These are phyloP conservation scores for Chloroceryle amazona DNA, from an alignment of 2,797 vertebrate genomes.

Conservation along the genomic window DNA sequence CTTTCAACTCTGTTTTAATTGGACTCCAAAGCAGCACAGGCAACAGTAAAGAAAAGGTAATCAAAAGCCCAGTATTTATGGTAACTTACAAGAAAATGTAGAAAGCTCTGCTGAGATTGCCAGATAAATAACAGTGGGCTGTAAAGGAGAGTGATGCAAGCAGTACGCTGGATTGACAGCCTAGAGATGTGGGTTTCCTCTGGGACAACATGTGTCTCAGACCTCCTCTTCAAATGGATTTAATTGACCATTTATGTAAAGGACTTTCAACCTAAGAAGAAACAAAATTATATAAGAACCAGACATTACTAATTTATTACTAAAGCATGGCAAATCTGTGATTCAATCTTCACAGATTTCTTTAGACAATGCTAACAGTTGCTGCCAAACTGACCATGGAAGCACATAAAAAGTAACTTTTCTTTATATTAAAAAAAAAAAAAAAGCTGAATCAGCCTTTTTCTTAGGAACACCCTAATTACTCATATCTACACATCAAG, in stretches of 20 bases:
- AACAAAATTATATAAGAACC: neutral
- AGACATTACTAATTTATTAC: neutral
- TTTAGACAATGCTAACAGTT: neutral
- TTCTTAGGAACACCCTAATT: neutral
- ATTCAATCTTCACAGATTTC: neutral
- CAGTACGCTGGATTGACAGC: neutral
- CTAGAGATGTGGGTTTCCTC: neutral
- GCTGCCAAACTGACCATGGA: neutral
- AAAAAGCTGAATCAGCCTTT: neutral
- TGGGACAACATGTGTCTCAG: neutral
- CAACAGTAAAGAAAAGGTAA: neutral
- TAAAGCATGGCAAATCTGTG: neutral
- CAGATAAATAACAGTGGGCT: neutral
- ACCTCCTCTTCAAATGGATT: neutral
- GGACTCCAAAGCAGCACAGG: neutral
- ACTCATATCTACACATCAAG: neutral
- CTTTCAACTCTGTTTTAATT: slow-evolving; percentile 15
- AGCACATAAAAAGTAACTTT: neutral
- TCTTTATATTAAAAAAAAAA: neutral
- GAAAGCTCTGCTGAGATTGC: neutral
- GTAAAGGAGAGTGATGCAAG: accelerated
- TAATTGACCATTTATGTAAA: neutral
- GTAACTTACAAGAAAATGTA: neutral
- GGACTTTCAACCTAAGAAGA: neutral
- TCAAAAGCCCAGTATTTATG: neutral